Evolutionary conservation across 2,113 vertebrate species (phyloP).

Genomic region (Reinhardtius hippoglossoides): DNA sequence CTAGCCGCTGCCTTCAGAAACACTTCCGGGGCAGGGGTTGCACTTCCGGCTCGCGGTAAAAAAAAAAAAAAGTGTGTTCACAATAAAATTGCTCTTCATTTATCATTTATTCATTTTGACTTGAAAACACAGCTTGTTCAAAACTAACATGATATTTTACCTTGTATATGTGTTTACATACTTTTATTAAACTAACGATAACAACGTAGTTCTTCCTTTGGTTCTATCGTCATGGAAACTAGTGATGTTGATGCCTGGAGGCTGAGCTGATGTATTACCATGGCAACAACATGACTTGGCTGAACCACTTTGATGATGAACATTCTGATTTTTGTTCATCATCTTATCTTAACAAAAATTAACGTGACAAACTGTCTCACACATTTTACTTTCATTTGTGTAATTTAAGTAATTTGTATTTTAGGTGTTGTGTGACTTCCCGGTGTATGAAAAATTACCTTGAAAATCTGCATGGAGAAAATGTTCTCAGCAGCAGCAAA

Average conservation of each 20-base stretch:
- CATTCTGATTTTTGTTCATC: neutral
- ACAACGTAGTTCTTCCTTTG: neutral
- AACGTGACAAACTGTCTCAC: neutral
- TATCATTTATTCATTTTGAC: neutral
- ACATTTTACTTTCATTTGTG: no score
- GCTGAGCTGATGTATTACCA: neutral
- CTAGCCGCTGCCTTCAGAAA: neutral
- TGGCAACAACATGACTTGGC: conserved; percentile 41
- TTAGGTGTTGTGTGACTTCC: no score
- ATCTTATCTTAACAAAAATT: neutral
- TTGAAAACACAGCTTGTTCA: neutral
- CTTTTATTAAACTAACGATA: no score
- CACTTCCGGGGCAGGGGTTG: conserved; percentile 36
- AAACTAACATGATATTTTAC: no score
- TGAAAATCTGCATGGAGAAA: no score
- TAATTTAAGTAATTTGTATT: no score
- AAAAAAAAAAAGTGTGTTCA: no score
- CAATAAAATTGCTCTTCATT: neutral
- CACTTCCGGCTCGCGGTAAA: conserved; percentile 31
- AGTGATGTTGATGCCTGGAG: neutral
- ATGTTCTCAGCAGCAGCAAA: no score
- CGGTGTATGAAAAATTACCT: no score
- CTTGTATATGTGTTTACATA: no score
- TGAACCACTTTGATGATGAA: neutral
- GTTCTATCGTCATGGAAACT: conserved; percentile 33